A percentile compares a stretch with the other conserved stretches of the same genome.
These are phyloP conservation scores for Noctuana brunneofusca DNA, from an alignment of 2,888 invertebrate genomes.

Conservation along the genomic window DNA sequence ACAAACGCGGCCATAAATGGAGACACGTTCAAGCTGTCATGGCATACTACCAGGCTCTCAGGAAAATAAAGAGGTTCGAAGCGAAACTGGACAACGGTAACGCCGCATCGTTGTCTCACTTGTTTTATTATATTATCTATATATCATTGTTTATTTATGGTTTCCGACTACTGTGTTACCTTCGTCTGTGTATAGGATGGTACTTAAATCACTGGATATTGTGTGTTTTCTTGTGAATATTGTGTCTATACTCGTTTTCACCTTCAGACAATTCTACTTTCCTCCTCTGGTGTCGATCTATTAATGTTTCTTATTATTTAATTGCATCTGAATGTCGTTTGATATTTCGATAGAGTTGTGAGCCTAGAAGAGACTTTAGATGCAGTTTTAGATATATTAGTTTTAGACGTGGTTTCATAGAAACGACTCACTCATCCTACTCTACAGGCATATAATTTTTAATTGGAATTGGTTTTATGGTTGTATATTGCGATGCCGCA, in stretches of 20 bases:
- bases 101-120: constrained; percentile 67
- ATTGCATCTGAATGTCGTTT: constrained; percentile 59
- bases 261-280: constrained; percentile 66
- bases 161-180: constrained; percentile 69
- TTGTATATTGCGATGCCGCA: constrained; percentile 74
- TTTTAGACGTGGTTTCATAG: constrained; percentile 62
- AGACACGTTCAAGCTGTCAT: constrained; percentile 93
- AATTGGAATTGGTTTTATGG: constrained; percentile 51
- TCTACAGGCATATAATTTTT: constrained; percentile 60
- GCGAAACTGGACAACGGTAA: constrained; percentile 56
- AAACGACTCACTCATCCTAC: constrained; percentile 61
- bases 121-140: constrained; percentile 48
- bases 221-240: constrained; percentile 76
- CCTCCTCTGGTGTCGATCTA: constrained; percentile 59
- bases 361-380: constrained; percentile 54
- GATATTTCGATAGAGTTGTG: constrained; percentile 53
- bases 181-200: constrained; percentile 78
- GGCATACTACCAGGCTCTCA: constrained; percentile 94
- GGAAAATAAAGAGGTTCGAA: constrained; percentile 94
- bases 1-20: constrained; percentile 88
- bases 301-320: constrained; percentile 59
- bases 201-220: constrained; percentile 68
- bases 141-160: constrained; percentile 67
- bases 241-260: constrained; percentile 72
- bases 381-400: constrained; percentile 55